Percentiles rank a stretch among this genome's conserved stretches.
These are phyloP conservation scores for Toxotes chatareus DNA, from an alignment of 2,113 vertebrate genomes.

Conservation along the genomic window DNA sequence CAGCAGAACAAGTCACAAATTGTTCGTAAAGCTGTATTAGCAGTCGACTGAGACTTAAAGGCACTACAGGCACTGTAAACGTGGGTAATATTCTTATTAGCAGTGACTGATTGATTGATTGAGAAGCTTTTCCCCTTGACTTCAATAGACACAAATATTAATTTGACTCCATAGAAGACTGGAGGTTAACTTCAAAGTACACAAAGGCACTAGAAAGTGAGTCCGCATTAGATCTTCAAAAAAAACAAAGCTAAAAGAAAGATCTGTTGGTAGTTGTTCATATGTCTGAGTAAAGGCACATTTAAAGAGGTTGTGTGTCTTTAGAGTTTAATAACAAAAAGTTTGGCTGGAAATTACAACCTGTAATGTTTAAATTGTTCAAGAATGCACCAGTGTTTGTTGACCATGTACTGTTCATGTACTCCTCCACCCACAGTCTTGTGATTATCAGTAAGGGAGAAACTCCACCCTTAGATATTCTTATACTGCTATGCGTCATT, in stretches of 20 bases:
- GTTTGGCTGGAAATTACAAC: background rate
- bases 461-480: background rate
- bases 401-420: background rate
- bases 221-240: background rate
- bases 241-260: background rate
- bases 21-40: slow-evolving; percentile 12
- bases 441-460: slow-evolving; percentile 11
- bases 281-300: background rate
- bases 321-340: background rate
- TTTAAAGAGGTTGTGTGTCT: background rate
- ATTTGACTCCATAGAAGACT: background rate
- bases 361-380: background rate
- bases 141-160: background rate
- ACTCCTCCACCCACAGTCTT: background rate
- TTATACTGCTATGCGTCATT: background rate
- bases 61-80: slow-evolving; percentile 58
- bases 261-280: no score
- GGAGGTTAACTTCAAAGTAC: background rate
- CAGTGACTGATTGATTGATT: slow-evolving; percentile 23
- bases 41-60: slow-evolving; percentile 38
- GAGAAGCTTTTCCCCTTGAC: slow-evolving; percentile 47
- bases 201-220: slow-evolving; percentile 8
- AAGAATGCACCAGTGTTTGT: background rate
- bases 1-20: slow-evolving; percentile 45
- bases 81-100: slow-evolving; percentile 9